Percentiles rank a stretch among this genome's conserved stretches.
Evolutionary conservation across 1,140 invertebrate genomes (phyloP).

Genomic region (Trichonephila clavipes): DNA sequence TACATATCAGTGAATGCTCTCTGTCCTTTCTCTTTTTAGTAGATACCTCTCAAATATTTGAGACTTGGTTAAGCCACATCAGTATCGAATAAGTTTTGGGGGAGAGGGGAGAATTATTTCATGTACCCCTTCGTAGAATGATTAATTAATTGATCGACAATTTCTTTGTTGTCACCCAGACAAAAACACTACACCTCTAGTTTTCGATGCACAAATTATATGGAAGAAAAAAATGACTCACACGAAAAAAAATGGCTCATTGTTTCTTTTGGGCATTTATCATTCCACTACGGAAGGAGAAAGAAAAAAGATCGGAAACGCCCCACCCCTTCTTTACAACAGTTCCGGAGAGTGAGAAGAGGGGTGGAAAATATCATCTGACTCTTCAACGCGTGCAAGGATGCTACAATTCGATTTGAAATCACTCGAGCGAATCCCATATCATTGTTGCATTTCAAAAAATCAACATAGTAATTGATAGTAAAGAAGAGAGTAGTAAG

Average conservation of each 20-base stretch:
- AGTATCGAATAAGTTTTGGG: too few species aligned
- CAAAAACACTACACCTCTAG: background rate
- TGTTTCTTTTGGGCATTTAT: background rate
- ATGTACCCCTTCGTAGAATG: background rate
- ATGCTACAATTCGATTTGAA: constrained; percentile 64
- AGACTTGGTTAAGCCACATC: too few species aligned
- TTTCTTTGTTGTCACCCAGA: background rate
- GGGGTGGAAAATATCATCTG: constrained; percentile 25
- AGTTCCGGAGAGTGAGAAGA: background rate
- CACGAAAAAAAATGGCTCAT: background rate
- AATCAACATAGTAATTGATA: constrained; percentile 63
- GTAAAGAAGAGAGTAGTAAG: constrained; percentile 5
- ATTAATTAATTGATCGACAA: background rate
- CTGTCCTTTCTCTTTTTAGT: too few species aligned
- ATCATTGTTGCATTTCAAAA: constrained; percentile 64
- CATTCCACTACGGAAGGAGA: background rate
- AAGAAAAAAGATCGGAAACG: background rate
- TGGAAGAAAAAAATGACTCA: background rate
- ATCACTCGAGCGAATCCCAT: constrained; percentile 51
- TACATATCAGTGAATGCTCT: too few species aligned
- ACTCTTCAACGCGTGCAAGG: constrained; percentile 5
- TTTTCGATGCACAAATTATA: background rate
- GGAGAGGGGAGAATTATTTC: background rate
- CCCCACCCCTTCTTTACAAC: background rate
- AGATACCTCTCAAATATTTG: too few species aligned